Evolutionary conservation across 2,797 vertebrate genomes (phyloP), one percentile per base, ranked within the genome.

Genomic region (Anisognathus igniventris): DNA sequence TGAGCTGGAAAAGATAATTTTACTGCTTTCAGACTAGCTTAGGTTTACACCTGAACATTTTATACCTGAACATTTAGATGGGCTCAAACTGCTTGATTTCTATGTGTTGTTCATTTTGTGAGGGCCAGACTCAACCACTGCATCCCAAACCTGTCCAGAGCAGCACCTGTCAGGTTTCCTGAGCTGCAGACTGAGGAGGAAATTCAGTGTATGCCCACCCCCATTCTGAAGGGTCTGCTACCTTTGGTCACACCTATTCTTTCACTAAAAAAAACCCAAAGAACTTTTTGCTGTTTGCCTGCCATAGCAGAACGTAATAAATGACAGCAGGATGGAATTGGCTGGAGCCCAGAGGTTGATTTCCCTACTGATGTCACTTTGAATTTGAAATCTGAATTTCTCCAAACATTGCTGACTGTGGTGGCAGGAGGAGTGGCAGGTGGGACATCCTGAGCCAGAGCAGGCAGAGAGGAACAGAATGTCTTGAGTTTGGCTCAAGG

Each of bases 351-450:
- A 61, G 17, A 25, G n/a, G 7, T 7, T 57, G 6, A 1, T 42
- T 57, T 48, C 37, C 12, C 22, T 39, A 3, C 10, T 31, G 24
- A 22, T 16, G 30, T 25, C 47, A 37, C 28, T 9, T 27, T 2
- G 44, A 13, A 14, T 51, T n/a, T 20, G 24, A 35, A 57, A 35
- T 57, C 3, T 18, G 33, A 27, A 37, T 37, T 37, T 58, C 28
- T 35, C 35, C 7, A 20, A 39, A 30, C 0, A 0, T 0, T 51
- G 13, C 31, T 42, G 37, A 15, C 7, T 19, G 3, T 50, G 21
- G n/a, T 20, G 48, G 57, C 56, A 81, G n/a, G 42, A 68, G 31
- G 27, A 50, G 15, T 12, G 33, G 56, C 15, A 57, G 56, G 56
- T 35, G 28, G 27, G 68, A 74, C 53, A 31, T 17, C 67, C 17